Percentiles rank a stretch among this genome's conserved stretches.
These are phyloP conservation scores for Micronycteris hirsuta DNA, from an alignment of 2,113 vertebrate genomes.

Conservation along the genomic window DNA sequence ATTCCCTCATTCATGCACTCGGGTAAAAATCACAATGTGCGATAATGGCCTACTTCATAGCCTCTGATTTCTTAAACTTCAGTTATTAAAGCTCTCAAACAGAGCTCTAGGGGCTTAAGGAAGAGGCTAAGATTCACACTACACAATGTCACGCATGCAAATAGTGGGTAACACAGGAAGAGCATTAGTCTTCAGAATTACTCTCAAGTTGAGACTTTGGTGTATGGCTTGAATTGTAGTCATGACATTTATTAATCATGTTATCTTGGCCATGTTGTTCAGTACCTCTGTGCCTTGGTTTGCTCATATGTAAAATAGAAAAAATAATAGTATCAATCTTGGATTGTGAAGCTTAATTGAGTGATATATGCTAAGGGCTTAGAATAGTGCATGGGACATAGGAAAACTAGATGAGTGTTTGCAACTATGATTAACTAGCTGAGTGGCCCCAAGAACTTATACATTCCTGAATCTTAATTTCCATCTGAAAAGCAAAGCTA, in stretches of 20 bases:
- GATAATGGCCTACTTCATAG: background rate
- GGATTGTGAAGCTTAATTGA: background rate
- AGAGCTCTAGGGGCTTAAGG: background rate
- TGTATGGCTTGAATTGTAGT: background rate
- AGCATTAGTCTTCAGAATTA: background rate
- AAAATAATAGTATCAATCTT: background rate
- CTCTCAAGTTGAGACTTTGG: background rate
- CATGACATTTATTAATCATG: background rate
- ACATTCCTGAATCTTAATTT: constrained; percentile 13
- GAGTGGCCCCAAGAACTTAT: background rate
- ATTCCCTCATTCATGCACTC: background rate
- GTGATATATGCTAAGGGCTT: background rate
- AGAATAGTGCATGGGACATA: background rate
- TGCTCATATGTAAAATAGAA: background rate
- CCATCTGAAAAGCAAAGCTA: background rate
- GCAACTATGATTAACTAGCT: background rate
- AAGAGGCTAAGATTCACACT: background rate
- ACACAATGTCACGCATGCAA: background rate
- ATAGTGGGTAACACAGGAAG: background rate
- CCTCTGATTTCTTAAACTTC: background rate
- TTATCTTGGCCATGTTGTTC: background rate
- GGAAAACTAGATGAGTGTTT: background rate
- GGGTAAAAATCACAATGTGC: background rate
- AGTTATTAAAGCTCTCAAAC: background rate
- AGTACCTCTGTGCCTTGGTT: background rate